Percentiles rank a stretch among this genome's conserved stretches.
Evolutionary conservation across 2,113 vertebrate species (phyloP).

Genomic region (Engystomops pustulosus): DNA sequence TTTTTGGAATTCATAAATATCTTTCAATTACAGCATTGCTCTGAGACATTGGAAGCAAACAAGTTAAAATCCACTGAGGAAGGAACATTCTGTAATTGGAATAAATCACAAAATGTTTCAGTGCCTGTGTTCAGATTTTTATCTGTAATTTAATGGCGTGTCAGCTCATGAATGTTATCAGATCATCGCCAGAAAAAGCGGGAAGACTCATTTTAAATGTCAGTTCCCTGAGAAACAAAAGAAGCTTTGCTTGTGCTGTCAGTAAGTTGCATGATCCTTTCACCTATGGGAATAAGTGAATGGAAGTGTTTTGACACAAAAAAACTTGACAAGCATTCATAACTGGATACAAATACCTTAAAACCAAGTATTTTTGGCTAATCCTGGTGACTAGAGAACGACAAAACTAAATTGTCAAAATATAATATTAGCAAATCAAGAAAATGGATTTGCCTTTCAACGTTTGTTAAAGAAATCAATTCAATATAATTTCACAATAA

Average conservation of each 20-base stretch:
- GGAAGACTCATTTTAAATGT: constrained; percentile 46
- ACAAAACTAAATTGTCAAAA: not conserved
- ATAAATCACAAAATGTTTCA: constrained; percentile 22
- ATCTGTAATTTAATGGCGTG: constrained; percentile 36
- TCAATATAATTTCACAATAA: too few relatives aligned
- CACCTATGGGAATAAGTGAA: constrained; percentile 38
- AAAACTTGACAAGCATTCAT: constrained; percentile 38
- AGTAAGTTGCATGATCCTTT: constrained; percentile 26
- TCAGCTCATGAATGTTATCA: constrained; percentile 47
- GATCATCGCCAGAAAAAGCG: constrained; percentile 46
- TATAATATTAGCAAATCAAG: not conserved
- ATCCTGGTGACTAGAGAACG: not conserved
- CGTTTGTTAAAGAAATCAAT: too few relatives aligned
- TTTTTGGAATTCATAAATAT: not conserved
- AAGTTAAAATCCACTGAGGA: constrained; percentile 14
- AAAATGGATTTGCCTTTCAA: too few relatives aligned
- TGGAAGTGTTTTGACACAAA: constrained; percentile 41
- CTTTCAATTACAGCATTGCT: not conserved
- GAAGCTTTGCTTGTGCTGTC: constrained; percentile 17
- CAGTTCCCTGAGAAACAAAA: constrained; percentile 39
- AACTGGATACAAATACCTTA: constrained; percentile 23
- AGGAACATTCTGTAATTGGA: constrained; percentile 7
- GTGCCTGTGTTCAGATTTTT: constrained; percentile 4
- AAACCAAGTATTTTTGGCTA: not conserved
- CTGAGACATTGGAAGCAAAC: constrained; percentile 14